Conservation (phyloP, 2,113 vertebrate genomes). For the Neotoma lepida region DNA sequence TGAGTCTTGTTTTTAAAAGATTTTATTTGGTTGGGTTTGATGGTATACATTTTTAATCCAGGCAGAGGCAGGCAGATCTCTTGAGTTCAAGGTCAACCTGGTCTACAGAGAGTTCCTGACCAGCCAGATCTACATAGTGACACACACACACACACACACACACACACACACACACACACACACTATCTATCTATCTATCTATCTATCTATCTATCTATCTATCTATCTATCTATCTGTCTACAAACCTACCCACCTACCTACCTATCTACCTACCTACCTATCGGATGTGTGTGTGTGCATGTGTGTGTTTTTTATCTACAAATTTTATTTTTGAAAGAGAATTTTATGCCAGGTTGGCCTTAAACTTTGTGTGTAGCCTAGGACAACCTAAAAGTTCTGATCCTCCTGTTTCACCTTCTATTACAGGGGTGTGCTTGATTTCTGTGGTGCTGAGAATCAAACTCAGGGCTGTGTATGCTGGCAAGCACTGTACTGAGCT, state of each 20-base stretch:
- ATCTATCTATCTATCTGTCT: neutral
- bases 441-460: neutral
- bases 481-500: neutral
- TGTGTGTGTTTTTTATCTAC: neutral
- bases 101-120: neutral
- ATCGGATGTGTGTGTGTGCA: neutral
- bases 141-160: too few species aligned
- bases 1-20: conserved; percentile 45
- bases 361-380: neutral
- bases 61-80: neutral
- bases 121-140: neutral
- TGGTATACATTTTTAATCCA: neutral
- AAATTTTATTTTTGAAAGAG: neutral
- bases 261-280: neutral
- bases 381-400: neutral
- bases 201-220: too few species aligned
- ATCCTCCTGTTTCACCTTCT: neutral
- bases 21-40: neutral
- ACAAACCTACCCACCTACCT: neutral
- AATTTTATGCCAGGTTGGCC: neutral
- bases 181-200: too few species aligned
- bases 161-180: too few species aligned
- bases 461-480: neutral
- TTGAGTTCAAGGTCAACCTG: neutral
- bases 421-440: neutral